Base-by-base conservation (phyloP, 2,888 invertebrate species). In the Spilarctia lutea region DNA sequence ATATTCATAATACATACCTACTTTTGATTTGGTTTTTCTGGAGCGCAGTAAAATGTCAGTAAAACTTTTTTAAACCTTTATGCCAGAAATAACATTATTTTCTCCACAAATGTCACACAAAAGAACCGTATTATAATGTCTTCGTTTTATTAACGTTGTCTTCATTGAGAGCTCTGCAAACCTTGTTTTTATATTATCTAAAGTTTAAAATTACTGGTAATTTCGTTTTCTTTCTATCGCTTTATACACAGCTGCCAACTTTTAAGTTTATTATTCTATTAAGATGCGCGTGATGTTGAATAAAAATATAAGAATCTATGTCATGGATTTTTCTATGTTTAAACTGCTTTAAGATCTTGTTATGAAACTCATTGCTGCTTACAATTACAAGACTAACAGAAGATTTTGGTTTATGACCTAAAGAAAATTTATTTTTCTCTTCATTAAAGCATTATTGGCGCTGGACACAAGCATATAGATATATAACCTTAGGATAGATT, bases 201-300 rank as follows among this genome's bases (percentile, higher is more conserved):
- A 1, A 30, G 16, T 63, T 30, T 63, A 63, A 63, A 30, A 30
- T 63, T 27, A 30, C 63, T 63, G 27, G 16, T 16, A 30, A 30
- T 30, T 18, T 18, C 16, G 30, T 63, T 30, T 30, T 63, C 18
- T 63, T 63, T 30, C 27, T 18, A 56, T 30, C 16, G 27, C 7
- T 63, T 30, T 63, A 30, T 27, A 16, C 27, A 63, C 63, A 63
- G 63, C 63, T 63, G 63, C 63, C 63, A 63, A 63, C 30, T 30
- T 63, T 63, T 63, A 63, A 30, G 30, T 63, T 63, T 63, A 63
- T 63, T 63, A 63, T 30, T 63, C 30, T 63, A 63, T 63, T 63
- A 63, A 63, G 63, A 30, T 30, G 2, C 63, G 30, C 63, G 30
- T 63, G 18, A 63, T 30, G 30, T 63, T 30, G 30, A 63, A 63